phyloP scores from a whole-genome alignment of 2,888 invertebrate genomes.

The Chaetoderma sp. region DNA sequence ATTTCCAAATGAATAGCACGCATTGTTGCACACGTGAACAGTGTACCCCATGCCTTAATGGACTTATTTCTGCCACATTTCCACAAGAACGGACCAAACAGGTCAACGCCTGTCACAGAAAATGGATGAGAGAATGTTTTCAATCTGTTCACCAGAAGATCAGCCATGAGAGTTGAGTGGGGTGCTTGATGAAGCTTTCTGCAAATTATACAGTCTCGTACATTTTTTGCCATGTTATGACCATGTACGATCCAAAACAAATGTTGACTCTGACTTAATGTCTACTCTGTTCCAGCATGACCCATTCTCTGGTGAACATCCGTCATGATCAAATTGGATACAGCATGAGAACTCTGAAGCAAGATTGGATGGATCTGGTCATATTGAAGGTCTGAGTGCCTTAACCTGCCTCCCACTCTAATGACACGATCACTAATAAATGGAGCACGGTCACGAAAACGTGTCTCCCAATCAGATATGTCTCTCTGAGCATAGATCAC shows the following conservation, averaged over 20 bases:
- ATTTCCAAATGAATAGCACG: conserved; percentile 27
- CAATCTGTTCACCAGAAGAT: conserved; percentile 2
- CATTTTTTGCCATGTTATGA: conserved; percentile 1
- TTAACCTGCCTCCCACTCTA: no score
- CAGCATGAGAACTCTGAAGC: background rate
- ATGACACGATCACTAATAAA: no score
- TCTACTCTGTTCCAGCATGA: conserved; percentile 14
- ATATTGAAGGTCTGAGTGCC: no score
- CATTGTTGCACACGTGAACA: conserved; percentile 18
- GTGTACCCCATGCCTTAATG: conserved; percentile 17
- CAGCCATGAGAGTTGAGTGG: conserved; percentile 8
- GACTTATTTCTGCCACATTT: background rate
- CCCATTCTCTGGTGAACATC: background rate
- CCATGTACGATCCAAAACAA: conserved; percentile 10
- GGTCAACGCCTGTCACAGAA: conserved; percentile 9
- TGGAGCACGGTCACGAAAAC: no score
- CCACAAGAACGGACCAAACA: conserved; percentile 19
- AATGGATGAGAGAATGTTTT: conserved; percentile 5
- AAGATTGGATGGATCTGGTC: conserved; percentile 19
- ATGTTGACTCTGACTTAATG: background rate
- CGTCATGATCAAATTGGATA: background rate
- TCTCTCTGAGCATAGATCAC: no score
- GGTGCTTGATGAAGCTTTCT: background rate
- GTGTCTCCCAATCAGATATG: no score
- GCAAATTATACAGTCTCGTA: no score